Conservation (phyloP, 2,888 invertebrate species). For the Perithous albicinctus region DNA sequence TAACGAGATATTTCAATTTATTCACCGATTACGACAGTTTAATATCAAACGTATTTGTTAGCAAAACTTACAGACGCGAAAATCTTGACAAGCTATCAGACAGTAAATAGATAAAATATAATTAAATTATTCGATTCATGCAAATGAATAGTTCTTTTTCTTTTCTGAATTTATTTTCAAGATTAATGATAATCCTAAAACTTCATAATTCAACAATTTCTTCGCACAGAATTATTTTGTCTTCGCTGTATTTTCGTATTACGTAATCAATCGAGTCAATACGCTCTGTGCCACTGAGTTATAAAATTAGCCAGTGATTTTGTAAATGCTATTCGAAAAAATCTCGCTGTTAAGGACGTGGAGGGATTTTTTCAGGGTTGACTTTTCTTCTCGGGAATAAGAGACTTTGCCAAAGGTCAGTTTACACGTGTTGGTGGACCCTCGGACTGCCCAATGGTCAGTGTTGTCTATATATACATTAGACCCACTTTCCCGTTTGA, state of each 20-base stretch:
- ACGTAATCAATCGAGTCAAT: no score
- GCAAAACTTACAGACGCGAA: no score
- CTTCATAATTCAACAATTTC: not conserved
- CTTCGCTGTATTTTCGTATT: no score
- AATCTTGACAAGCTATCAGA: not conserved
- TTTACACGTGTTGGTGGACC: slow-evolving; percentile 11
- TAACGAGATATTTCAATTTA: slow-evolving; percentile 39
- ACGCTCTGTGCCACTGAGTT: no score
- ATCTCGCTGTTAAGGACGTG: no score
- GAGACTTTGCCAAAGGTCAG: slow-evolving; percentile 42
- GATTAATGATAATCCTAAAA: not conserved
- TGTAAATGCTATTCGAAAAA: not conserved
- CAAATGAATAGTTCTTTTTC: no score
- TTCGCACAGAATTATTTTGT: no score
- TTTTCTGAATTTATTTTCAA: no score
- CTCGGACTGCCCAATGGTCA: slow-evolving; percentile 41
- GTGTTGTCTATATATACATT: slow-evolving; percentile 46
- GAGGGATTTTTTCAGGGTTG: not conserved
- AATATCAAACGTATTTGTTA: not conserved
- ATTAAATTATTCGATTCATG: no score
- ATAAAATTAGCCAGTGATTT: no score
- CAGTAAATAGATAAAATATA: no score
- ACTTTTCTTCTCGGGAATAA: slow-evolving; percentile 7
- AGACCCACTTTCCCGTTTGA: slow-evolving; percentile 56
- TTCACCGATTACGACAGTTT: slow-evolving; percentile 2